Evolutionary conservation across 1,140 invertebrate genomes (phyloP), one percentile per base, ranked within the genome.

Genomic region (Magallana gigas): DNA sequence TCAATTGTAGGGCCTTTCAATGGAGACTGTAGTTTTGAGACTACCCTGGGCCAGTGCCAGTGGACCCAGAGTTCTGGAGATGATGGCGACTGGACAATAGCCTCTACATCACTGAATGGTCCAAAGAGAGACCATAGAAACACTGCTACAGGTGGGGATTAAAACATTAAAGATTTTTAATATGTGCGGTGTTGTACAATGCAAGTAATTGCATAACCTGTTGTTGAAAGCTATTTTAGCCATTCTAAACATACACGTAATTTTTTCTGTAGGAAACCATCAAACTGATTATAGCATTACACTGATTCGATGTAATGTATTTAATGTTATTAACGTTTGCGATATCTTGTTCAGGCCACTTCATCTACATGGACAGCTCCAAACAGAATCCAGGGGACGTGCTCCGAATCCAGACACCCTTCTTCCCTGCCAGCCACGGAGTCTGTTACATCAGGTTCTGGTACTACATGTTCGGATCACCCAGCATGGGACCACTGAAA

Each of bases 391-490:
- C 84, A 59, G 93, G 92, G 1, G 91, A 93, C 14, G 48, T 87
- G 11, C 92, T 92, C 1, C 87, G 90, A 18, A 71, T 94, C 2
- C 59, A 81, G 29, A 90, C 93, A 8, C 92, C 92, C 12, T 36
- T 84, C 2, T 94, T 94, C 87, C 90, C 87, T 12, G 87, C 91
- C 14, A 93, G 90, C 87, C 64, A 62, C 18, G 83, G 57, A 16
- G 86, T 92, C 1, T 94, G 94, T 83, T 91, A 93, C 57, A 68
- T 94, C 0, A 57, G 92, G 29, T 93, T 94, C 87, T 93, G 87
- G 90, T 94, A 94, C 87, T 93, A 91, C 71, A 94, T 94, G 94
- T 91, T 90, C 64, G 93, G 92, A 23, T 87, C 93, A 1, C 11
- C 86, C 16, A 81, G 84, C 14, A 92, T 93, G 36, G 93, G 93